phyloP scores from a whole-genome alignment of 2,888 invertebrate genomes.

The Cerceris ruficornis region DNA sequence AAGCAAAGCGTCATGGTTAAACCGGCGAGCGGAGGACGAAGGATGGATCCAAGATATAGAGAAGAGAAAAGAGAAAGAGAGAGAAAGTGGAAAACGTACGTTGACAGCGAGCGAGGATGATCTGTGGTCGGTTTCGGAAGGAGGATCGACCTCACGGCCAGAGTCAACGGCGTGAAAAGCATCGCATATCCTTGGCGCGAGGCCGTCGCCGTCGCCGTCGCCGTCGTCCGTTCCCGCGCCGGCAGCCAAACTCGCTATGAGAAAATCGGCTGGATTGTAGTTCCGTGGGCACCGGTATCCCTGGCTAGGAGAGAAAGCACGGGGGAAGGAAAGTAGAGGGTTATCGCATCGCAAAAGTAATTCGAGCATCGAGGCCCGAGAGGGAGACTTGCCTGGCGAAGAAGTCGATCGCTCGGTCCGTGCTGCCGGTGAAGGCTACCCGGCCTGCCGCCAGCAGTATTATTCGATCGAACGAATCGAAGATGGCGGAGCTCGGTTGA shows the following conservation, averaged over 20 bases:
- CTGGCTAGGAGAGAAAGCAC: constrained; percentile 81
- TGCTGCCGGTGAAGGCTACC: constrained; percentile 91
- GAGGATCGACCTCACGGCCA: constrained; percentile 87
- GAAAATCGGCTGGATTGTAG: constrained; percentile 95
- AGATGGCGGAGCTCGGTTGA: constrained; percentile 94
- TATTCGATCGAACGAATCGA: constrained; percentile 90
- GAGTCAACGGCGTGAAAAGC: constrained; percentile 90
- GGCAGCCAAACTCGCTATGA: constrained; percentile 91
- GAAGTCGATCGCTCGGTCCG: constrained; percentile 86
- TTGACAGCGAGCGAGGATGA: background rate
- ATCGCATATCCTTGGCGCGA: constrained; percentile 89
- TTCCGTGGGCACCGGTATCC: constrained; percentile 90
- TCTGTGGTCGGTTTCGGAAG: constrained; percentile 78
- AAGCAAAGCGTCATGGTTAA: background rate
- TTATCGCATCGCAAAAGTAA: background rate
- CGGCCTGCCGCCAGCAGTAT: constrained; percentile 94
- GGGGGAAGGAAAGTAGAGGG: background rate
- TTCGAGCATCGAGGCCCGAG: background rate
- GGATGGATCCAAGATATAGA: no score
- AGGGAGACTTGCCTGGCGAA: constrained; percentile 84
- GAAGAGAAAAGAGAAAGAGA: no score
- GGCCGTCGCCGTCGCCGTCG: constrained; percentile 87
- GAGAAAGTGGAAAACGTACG: background rate
- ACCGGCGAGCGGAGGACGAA: background rate
- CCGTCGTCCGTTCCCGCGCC: constrained; percentile 90